Evolutionary conservation across 2,113 vertebrate species (phyloP).

Genomic region (Neopipo cinnamomea): DNA sequence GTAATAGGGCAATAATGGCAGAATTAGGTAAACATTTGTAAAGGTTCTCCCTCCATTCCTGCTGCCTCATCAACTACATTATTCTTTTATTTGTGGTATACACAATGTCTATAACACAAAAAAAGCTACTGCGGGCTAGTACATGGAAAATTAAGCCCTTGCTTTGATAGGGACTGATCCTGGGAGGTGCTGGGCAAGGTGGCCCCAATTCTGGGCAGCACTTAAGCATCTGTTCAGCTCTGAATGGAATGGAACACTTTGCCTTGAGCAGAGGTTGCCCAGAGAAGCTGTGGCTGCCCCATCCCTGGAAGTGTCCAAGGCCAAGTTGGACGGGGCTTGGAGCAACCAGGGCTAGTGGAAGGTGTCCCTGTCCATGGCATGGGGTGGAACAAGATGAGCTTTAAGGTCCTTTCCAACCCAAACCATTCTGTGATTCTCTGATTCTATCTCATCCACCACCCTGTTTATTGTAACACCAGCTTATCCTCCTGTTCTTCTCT

Average conservation of each 20-base stretch:
- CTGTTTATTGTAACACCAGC: not conserved
- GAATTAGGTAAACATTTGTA: not conserved
- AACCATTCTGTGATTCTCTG: not conserved
- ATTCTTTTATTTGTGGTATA: not conserved
- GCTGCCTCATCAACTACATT: not conserved
- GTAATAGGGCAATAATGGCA: not conserved
- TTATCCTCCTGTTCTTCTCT: not conserved
- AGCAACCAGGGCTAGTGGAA: not conserved
- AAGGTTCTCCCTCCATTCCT: not conserved
- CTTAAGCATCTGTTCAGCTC: not conserved
- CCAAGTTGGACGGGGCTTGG: not conserved
- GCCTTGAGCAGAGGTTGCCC: not conserved
- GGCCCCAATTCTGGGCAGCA: not conserved
- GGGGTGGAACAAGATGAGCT: not conserved
- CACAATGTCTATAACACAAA: not conserved
- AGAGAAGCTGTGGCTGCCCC: not conserved
- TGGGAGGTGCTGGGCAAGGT: not conserved
- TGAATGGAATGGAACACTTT: not conserved
- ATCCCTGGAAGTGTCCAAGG: not conserved
- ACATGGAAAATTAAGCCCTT: not conserved
- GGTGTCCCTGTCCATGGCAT: not conserved
- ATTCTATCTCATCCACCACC: fast-evolving
- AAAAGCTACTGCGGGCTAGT: not conserved
- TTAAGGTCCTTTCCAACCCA: not conserved
- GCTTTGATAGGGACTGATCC: not conserved